A percentile compares a stretch with the other conserved stretches of the same genome.
Conservation (phyloP, 2,113 vertebrate species). For the Spea multiplicata region DNA sequence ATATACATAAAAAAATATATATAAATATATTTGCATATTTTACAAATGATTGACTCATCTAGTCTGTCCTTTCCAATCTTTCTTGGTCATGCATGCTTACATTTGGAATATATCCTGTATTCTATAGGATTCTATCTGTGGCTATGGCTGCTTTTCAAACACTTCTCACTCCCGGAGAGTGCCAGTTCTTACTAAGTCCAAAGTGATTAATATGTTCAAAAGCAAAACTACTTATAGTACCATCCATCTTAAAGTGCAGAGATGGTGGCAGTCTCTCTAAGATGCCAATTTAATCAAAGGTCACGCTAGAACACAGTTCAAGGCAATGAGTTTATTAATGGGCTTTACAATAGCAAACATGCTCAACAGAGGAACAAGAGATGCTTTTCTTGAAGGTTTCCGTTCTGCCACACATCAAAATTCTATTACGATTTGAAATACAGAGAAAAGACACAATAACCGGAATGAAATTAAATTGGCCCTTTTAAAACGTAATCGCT, state of each 20-base stretch:
- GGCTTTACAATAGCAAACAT: not conserved
- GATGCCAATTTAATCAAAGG: constrained; percentile 22
- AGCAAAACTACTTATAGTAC: not conserved
- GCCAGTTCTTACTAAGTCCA: constrained; percentile 1
- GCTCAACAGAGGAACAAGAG: constrained; percentile 15
- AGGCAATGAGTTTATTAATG: constrained; percentile 11
- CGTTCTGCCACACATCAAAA: constrained; percentile 20
- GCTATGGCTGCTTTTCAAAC: not conserved
- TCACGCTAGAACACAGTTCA: constrained; percentile 28
- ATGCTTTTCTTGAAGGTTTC: not conserved
- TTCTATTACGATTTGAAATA: constrained; percentile 1
- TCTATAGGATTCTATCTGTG: not conserved
- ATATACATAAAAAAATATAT: no score
- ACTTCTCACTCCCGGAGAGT: not conserved
- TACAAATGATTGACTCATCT: no score
- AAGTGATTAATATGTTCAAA: not conserved
- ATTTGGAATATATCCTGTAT: no score
- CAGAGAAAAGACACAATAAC: not conserved
- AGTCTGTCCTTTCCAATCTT: no score
- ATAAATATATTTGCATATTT: no score
- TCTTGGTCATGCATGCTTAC: no score
- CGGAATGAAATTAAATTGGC: constrained; percentile 9
- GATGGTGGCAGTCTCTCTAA: not conserved
- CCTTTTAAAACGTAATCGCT: constrained; percentile 19
- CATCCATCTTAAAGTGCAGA: constrained; percentile 4